phyloP scores from a whole-genome alignment of 92 coral and sea anemone genomes.

The Actinernus sp. region DNA sequence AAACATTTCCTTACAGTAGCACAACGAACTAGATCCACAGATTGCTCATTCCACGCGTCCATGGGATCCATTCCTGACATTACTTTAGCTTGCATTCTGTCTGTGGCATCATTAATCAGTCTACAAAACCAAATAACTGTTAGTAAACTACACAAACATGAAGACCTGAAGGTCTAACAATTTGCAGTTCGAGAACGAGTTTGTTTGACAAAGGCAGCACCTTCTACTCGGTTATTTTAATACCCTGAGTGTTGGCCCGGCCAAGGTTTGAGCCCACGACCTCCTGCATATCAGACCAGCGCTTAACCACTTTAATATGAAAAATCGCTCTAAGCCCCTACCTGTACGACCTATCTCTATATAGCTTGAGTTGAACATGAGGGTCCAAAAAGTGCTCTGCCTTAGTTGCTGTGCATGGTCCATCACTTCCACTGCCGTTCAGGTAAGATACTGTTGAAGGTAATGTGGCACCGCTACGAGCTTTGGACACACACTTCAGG shows the following conservation, averaged over 20 bases:
- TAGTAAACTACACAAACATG: too few relatives aligned
- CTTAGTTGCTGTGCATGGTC: conserved; percentile 20
- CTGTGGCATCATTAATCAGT: conserved; percentile 56
- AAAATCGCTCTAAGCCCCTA: too few relatives aligned
- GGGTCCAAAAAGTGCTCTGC: conserved; percentile 72
- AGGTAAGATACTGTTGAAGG: conserved; percentile 78
- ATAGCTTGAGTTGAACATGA: conserved; percentile 45
- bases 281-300: too few relatives aligned
- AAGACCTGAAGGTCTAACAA: too few relatives aligned
- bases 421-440: conserved; percentile 15
- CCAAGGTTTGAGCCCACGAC: too few relatives aligned
- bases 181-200: too few relatives aligned
- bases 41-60: conserved; percentile 84
- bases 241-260: too few relatives aligned
- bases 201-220: too few relatives aligned
- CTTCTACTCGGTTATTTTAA: too few relatives aligned
- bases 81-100: conserved; percentile 64
- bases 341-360: conserved; percentile 68
- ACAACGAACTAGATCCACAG: conserved; percentile 78
- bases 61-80: conserved; percentile 73
- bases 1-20: conserved; percentile 93
- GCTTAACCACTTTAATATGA: too few relatives aligned
- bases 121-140: too few relatives aligned
- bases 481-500: conserved; percentile 73
- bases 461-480: conserved; percentile 46